phyloP scores from a whole-genome alignment of 2,113 vertebrate genomes.

The Sturnira hondurensis region DNA sequence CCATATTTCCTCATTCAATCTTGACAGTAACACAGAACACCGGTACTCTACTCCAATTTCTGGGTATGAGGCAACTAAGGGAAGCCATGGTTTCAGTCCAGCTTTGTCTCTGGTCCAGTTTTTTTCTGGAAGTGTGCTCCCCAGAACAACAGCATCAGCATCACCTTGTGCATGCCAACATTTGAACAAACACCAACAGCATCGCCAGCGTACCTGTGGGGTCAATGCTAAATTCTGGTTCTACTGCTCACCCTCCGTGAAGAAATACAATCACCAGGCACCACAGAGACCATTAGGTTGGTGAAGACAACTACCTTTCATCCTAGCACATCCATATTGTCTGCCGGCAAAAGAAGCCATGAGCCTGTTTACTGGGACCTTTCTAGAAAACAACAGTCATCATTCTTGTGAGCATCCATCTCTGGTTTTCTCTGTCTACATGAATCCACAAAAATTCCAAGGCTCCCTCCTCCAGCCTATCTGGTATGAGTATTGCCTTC shows the following conservation, averaged over 20 bases:
- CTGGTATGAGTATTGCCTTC: background rate
- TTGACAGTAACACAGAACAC: background rate
- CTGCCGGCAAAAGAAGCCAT: background rate
- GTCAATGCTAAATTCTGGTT: background rate
- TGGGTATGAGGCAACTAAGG: background rate
- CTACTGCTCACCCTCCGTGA: background rate
- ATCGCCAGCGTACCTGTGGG: background rate
- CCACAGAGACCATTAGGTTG: background rate
- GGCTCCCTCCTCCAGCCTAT: background rate
- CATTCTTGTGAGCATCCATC: background rate
- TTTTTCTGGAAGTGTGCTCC: background rate
- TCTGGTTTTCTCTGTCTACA: background rate
- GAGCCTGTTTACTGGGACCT: background rate
- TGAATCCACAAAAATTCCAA: background rate
- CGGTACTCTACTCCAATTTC: background rate
- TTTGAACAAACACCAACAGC: background rate
- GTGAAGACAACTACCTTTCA: background rate
- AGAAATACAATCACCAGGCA: background rate
- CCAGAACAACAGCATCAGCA: background rate
- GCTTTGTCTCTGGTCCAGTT: background rate
- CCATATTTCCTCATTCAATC: background rate
- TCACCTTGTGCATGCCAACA: background rate
- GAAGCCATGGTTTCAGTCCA: background rate
- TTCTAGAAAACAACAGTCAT: background rate
- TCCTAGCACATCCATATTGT: background rate